A percentile compares a stretch with the other conserved stretches of the same genome.
Evolutionary conservation across 1,140 invertebrate genomes (phyloP).

Genomic region (Chymomyza costata): DNA sequence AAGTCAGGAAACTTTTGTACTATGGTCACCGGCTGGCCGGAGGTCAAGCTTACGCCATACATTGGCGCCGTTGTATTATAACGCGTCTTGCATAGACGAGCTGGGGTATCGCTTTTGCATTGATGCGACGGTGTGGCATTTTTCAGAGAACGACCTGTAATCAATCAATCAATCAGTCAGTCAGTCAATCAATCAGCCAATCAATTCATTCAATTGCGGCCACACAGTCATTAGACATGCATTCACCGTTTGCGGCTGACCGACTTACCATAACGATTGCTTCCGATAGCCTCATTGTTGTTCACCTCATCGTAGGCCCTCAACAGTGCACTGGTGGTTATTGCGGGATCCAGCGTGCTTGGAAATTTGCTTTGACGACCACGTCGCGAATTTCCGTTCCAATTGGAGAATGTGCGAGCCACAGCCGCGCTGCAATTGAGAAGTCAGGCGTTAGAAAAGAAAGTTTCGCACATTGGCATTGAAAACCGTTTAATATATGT

Average conservation of each 20-base stretch:
- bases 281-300: conserved; percentile 66
- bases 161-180: conserved; percentile 21
- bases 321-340: conserved; percentile 83
- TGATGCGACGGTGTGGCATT: conserved; percentile 57
- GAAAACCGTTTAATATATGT: conserved; percentile 1
- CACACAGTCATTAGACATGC: conserved; percentile 18
- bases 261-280: conserved; percentile 71
- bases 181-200: conserved; percentile 21
- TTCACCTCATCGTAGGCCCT: conserved; percentile 79
- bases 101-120: conserved; percentile 80
- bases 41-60: conserved; percentile 93
- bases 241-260: conserved; percentile 27
- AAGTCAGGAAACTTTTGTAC: conserved; percentile 96
- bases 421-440: conserved; percentile 78
- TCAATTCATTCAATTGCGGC: conserved; percentile 23
- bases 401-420: conserved; percentile 78
- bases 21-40: conserved; percentile 93
- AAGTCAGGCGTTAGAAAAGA: conserved; percentile 55
- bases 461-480: conserved; percentile 34
- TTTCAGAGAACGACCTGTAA: conserved; percentile 62
- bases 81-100: conserved; percentile 88
- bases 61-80: conserved; percentile 95
- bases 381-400: conserved; percentile 73
- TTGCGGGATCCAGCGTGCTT: conserved; percentile 81
- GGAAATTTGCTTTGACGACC: conserved; percentile 75